Conservation (phyloP, 2,113 vertebrate species). For the Mustela nigripes region DNA sequence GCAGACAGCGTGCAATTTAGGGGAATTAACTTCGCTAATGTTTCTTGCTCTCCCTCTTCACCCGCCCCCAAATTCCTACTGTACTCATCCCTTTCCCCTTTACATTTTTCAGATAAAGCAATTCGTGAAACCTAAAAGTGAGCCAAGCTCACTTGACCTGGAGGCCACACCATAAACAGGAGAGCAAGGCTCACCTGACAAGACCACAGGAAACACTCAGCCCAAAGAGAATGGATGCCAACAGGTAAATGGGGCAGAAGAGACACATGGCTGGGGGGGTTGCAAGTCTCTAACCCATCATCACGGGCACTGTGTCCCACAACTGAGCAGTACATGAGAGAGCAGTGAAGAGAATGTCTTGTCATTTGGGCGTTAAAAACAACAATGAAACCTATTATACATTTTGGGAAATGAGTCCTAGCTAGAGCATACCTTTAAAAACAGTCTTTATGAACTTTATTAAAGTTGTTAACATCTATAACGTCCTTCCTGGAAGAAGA, state of each 20-base stretch:
- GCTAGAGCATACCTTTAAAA: neutral
- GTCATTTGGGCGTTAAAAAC: constrained; percentile 69
- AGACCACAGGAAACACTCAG: constrained; percentile 82
- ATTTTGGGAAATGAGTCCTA: neutral
- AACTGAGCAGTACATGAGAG: constrained; percentile 74
- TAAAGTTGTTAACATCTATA: neutral
- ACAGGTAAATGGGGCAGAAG: constrained; percentile 87
- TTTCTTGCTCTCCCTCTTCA: neutral
- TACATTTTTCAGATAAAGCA: constrained; percentile 84
- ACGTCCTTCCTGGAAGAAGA: neutral
- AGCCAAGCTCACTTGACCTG: constrained; percentile 85
- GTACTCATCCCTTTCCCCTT: neutral
- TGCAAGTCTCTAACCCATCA: constrained; percentile 81
- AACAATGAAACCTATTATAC: neutral
- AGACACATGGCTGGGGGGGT: constrained; percentile 82
- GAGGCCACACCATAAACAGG: constrained; percentile 70
- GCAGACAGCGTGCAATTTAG: constrained; percentile 85
- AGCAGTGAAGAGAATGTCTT: constrained; percentile 73
- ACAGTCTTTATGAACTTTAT: neutral
- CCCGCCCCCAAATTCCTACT: neutral
- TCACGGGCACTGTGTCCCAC: constrained; percentile 82
- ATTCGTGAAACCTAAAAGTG: constrained; percentile 82
- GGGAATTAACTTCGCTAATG: constrained; percentile 83
- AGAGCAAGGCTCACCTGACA: constrained; percentile 74
- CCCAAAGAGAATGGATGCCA: constrained; percentile 80